phyloP scores from a whole-genome alignment of 2,797 vertebrate species.

The Enoplosus armatus region DNA sequence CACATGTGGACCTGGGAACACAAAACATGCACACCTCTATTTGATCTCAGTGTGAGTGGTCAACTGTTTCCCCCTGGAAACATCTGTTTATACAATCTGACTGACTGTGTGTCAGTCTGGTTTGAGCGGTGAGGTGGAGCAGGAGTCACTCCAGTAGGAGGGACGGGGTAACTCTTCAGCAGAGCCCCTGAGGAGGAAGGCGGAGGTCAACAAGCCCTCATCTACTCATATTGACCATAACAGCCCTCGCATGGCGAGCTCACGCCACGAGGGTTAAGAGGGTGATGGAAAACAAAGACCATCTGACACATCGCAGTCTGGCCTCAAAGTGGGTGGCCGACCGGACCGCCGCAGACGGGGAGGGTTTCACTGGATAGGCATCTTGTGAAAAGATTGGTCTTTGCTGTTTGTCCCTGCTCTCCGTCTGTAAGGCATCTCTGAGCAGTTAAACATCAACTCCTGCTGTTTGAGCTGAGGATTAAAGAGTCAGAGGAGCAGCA shows the following conservation, averaged over 20 bases:
- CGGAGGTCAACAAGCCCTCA: slow-evolving; percentile 54
- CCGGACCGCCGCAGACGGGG: slow-evolving; percentile 9
- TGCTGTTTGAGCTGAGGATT: slow-evolving; percentile 37
- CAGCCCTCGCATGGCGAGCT: slow-evolving; percentile 35
- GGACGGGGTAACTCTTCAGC: slow-evolving; percentile 31
- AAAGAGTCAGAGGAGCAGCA: slow-evolving; percentile 33
- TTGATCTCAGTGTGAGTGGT: slow-evolving; percentile 49
- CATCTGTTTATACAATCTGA: slow-evolving; percentile 70
- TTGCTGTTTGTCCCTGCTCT: slow-evolving; percentile 20
- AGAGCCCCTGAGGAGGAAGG: slow-evolving; percentile 29
- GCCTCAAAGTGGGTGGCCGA: slow-evolving; percentile 74
- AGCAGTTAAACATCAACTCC: slow-evolving; percentile 27
- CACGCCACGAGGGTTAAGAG: slow-evolving; percentile 51
- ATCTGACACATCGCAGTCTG: slow-evolving; percentile 61
- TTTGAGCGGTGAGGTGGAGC: slow-evolving; percentile 39
- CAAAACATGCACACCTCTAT: slow-evolving; percentile 46
- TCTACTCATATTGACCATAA: slow-evolving; percentile 60
- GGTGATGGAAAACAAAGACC: slow-evolving; percentile 68
- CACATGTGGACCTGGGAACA: slow-evolving; percentile 37
- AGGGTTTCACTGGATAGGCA: slow-evolving; percentile 33
- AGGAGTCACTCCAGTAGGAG: slow-evolving; percentile 33
- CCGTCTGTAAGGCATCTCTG: slow-evolving; percentile 21
- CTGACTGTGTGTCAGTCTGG: slow-evolving; percentile 47
- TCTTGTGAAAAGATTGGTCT: slow-evolving; percentile 50
- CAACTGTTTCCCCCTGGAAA: slow-evolving; percentile 45